Evolutionary conservation across 2,113 vertebrate species (phyloP), one percentile per base, ranked within the genome.

Genomic region (Cheirogaleus medius): DNA sequence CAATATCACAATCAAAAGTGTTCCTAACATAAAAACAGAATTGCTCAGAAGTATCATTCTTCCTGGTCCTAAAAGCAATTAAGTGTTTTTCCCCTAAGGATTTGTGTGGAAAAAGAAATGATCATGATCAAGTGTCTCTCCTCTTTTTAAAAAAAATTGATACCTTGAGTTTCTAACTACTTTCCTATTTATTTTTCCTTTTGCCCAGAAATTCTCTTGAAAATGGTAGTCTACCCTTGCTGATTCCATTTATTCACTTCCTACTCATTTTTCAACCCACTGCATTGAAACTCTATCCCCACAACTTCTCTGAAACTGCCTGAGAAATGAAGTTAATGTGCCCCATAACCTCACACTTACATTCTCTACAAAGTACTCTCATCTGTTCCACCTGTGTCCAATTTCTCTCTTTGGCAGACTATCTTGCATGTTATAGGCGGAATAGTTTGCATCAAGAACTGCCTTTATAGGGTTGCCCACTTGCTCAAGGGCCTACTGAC

Each of bases 31-130:
- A 27, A 87, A 58, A 73, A 54, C 29, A 87, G 15, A 73, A 80
- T 32, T 76, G 54, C 56, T 95, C 91, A 90, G 58, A 93, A 97
- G 73, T 47, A 66, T 27, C 5, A 25, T 69, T 96, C 17, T 91
- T 44, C 8, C 71, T 83, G 7, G 44, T 77, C 71, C 66, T 90
- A 82, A 91, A 64, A 82, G 66, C 82, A 76, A n/a, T 84, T 84
- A 49, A 80, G 25, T 20, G 21, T 27, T 97, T 94, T 87, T 52
- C 44, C 21, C 39, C 25, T 20, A n/a, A 39, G 6, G 1, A 14
- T 52, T 17, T 66, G 47, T 13, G 60, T 83, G 21, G 60, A 85
- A 88, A 94, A 3, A 78, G 27, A 95, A 85, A 73, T 73, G n/a
- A 58, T 83, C 76, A 73, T 73, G n/a, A 58, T 83, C 63, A 63